Evolutionary conservation across 1,140 invertebrate species (phyloP).

Genomic region (silkworm (Bombyx mori)): ASM3026992v2 NC_085114.1:15980001-15980500

Average conservation of each 20-base stretch:
- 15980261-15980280: constrained; percentile 4
- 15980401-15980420: neutral
- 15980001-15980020: constrained; percentile 31
- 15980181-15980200: constrained; percentile 23
- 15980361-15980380: constrained; percentile 5
- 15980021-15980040: constrained; percentile 51
- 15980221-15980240: no score
- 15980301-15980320: neutral
- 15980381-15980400: constrained; percentile 2
- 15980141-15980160: constrained; percentile 20
- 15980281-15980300: constrained; percentile 1
- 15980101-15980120: constrained; percentile 22
- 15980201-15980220: constrained; percentile 4
- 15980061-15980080: constrained; percentile 18
- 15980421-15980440: neutral
- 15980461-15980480: neutral
- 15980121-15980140: constrained; percentile 31
- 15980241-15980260: no score
- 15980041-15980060: constrained; percentile 3
- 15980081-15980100: constrained; percentile 22
- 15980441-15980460: constrained; percentile 1
- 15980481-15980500: no score
- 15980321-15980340: constrained; percentile 5
- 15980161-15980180: constrained; percentile 15
- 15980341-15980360: neutral